Conservation (phyloP, 2,113 vertebrate species). For the Toxotes jaculatrix region DNA sequence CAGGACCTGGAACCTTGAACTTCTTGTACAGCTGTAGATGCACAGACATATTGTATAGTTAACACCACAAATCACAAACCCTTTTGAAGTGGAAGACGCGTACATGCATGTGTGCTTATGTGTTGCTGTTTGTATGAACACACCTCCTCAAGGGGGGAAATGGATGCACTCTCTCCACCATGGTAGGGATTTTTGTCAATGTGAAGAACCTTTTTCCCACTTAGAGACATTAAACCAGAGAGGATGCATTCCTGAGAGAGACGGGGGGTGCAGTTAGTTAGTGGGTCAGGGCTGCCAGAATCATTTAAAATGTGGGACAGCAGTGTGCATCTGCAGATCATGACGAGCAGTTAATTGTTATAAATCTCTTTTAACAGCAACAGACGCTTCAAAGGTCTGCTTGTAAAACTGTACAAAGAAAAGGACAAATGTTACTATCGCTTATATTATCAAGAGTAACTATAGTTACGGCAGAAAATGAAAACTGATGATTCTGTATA, state of each 20-base stretch:
- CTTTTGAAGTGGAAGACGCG: neutral
- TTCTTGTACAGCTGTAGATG: constrained; percentile 80
- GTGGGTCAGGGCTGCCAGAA: neutral
- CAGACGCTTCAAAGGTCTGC: constrained; percentile 4
- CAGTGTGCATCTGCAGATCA: constrained; percentile 15
- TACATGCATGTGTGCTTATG: neutral
- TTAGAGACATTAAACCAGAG: constrained; percentile 84
- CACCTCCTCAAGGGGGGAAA: constrained; percentile 85
- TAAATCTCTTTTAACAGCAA: constrained; percentile 28
- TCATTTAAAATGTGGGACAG: neutral
- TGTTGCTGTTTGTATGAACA: constrained; percentile 28
- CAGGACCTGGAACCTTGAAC: constrained; percentile 74
- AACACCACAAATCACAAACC: neutral
- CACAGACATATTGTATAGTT: neutral
- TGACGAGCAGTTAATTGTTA: neutral
- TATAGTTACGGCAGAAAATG: neutral
- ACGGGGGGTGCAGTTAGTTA: neutral
- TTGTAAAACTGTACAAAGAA: neutral
- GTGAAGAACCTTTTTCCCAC: constrained; percentile 86
- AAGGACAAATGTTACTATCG: neutral
- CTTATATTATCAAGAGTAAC: neutral
- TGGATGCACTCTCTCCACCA: constrained; percentile 83
- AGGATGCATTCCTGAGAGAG: constrained; percentile 84
- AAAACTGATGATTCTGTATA: neutral
- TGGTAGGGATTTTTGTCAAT: constrained; percentile 85